Percentiles rank a stretch among this genome's conserved stretches.
phyloP scores from a whole-genome alignment of 2,888 invertebrate species.

The Hemistola chrysoprasaria region DNA sequence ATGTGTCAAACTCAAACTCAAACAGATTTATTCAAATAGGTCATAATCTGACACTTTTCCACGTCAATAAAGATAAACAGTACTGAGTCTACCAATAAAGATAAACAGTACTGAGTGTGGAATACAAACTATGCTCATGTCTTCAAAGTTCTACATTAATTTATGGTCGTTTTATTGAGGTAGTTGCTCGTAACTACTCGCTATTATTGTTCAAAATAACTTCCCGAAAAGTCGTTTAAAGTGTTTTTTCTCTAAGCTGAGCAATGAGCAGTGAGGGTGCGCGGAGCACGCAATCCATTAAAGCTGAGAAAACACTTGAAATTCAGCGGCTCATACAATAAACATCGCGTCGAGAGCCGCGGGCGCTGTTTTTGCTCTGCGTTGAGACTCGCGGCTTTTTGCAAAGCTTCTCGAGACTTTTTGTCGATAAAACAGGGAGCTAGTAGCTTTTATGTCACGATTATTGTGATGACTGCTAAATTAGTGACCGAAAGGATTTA shows the following conservation, averaged over 20 bases:
- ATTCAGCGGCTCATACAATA: conserved; percentile 79
- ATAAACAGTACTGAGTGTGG: no score
- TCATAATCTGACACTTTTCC: no score
- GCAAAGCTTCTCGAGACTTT: conserved; percentile 46
- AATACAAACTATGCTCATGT: no score
- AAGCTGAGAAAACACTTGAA: conserved; percentile 74
- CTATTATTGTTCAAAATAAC: background rate
- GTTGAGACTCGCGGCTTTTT: conserved; percentile 54
- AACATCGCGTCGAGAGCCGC: conserved; percentile 57
- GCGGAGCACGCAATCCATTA: conserved; percentile 67
- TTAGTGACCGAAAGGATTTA: conserved; percentile 14
- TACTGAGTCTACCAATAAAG: no score
- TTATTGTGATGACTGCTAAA: conserved; percentile 25
- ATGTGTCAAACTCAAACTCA: no score
- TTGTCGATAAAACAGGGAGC: conserved; percentile 41
- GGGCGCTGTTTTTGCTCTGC: conserved; percentile 53
- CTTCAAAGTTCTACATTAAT: no score
- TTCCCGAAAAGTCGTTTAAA: conserved; percentile 12
- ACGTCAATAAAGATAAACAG: no score
- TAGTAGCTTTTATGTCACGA: conserved; percentile 33
- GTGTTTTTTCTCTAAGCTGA: conserved; percentile 40
- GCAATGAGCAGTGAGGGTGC: conserved; percentile 36
- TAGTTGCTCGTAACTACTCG: background rate
- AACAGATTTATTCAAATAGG: no score
- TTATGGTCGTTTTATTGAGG: no score